These are phyloP conservation scores for Steatocranus sp. DNA, from an alignment of 2,797 vertebrate genomes.

Conservation along the genomic window DNA sequence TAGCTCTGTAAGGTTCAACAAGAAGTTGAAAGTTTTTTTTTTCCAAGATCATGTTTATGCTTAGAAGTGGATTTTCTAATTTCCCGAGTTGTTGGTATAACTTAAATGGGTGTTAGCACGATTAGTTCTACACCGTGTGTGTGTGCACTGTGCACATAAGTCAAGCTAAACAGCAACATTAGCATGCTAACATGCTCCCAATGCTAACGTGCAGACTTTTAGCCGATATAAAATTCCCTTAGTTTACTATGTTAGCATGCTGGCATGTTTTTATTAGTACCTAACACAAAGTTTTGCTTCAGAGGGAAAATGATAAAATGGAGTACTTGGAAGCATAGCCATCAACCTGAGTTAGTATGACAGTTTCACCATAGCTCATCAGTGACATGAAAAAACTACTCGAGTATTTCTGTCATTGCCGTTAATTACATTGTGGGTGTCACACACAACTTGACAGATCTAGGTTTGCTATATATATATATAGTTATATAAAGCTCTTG, in stretches of 20 bases:
- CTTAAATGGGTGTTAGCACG: neutral
- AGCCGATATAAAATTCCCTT: neutral
- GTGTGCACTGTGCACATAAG: neutral
- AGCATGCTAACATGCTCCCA: neutral
- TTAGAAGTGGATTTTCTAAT: neutral
- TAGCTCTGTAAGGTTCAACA: neutral
- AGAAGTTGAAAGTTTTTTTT: neutral
- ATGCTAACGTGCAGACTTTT: neutral
- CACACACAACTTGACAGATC: accelerated
- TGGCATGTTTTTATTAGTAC: neutral
- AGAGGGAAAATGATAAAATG: neutral
- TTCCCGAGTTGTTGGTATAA: neutral
- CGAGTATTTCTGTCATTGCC: accelerated
- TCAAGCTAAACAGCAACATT: neutral
- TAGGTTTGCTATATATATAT: neutral
- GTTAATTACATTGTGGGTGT: neutral
- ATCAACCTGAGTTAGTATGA: neutral
- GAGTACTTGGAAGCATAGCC: neutral
- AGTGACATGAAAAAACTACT: neutral
- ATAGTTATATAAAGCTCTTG: neutral
- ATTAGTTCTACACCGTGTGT: neutral
- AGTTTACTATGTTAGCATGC: neutral
- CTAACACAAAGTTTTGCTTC: neutral
- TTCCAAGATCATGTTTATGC: neutral
- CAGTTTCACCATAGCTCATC: neutral